phyloP scores from a whole-genome alignment of 1,140 invertebrate genomes.

The Eupristina koningsbergeri region DNA sequence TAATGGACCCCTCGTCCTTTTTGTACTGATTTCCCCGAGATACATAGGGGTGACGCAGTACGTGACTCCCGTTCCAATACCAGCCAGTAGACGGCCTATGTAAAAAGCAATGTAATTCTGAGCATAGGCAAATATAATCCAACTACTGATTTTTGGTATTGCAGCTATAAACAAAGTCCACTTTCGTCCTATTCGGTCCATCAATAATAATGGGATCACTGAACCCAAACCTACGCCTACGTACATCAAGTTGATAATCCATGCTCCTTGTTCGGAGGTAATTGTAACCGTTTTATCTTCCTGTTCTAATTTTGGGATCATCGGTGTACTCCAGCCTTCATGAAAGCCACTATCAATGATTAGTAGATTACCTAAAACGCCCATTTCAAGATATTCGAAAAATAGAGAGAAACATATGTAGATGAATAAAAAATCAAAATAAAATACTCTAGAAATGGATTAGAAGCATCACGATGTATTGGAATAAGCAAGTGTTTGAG shows the following conservation, averaged over 20 bases:
- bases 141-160: slow-evolving; percentile 75
- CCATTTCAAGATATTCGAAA: slow-evolving; percentile 5
- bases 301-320: slow-evolving; percentile 65
- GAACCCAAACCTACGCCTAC: slow-evolving; percentile 67
- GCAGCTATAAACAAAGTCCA: slow-evolving; percentile 72
- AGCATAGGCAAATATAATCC: slow-evolving; percentile 72
- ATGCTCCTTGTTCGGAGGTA: slow-evolving; percentile 58
- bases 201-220: slow-evolving; percentile 70
- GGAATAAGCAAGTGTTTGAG: too few species aligned
- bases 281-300: slow-evolving; percentile 60
- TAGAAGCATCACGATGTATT: too few species aligned
- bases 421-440: slow-evolving; percentile 10
- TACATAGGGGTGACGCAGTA: slow-evolving; percentile 76
- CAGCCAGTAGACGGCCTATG: slow-evolving; percentile 73
- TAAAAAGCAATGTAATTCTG: slow-evolving; percentile 62
- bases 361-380: slow-evolving; percentile 66
- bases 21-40: slow-evolving; percentile 76
- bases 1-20: slow-evolving; percentile 75
- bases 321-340: slow-evolving; percentile 70
- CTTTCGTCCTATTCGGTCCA: slow-evolving; percentile 77
- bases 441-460: too few species aligned
- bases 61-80: slow-evolving; percentile 67
- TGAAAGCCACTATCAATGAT: slow-evolving; percentile 69
- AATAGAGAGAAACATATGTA: not conserved
- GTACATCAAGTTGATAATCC: slow-evolving; percentile 69